Evolutionary conservation across 2,113 vertebrate genomes (phyloP), one percentile per base, ranked within the genome.

Genomic region (Illadopsis cleaveri): DNA sequence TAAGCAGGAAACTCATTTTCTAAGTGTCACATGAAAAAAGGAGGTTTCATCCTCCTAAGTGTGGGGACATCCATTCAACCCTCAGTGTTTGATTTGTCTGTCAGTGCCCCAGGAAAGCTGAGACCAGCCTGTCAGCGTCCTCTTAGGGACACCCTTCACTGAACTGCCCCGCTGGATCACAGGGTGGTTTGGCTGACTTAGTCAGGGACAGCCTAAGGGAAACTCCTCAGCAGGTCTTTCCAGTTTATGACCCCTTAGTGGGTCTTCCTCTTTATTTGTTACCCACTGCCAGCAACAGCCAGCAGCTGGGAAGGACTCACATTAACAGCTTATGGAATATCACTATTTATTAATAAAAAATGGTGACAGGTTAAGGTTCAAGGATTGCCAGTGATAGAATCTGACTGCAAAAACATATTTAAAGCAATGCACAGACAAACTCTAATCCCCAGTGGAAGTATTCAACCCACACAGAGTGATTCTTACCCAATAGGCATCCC

Each of bases 401-500:
- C 61, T 58, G 21, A 27, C 51, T 42, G 31, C 44, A 84, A 64
- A 38, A 84, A 33, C 10, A 10, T 28, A 23, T 40, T 84, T 15
- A 64, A 47, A n/a, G 33, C 40, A 84, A 40, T 28, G 38, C 19
- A 64, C 40, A 56, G 48, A 73, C 28, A 64, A 38, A 64, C 19
- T 23, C 14, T 64, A 38, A 64, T 38, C 40, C 40, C n/a, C 40
- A 73, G 4, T 64, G 48, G 12, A 38, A 47, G 58, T 11, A 38
- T 47, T 64, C 28, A 84, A 28, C n/a, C 35, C n/a, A 40, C 50
- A 56, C 1, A 75, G 19, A 40, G 42, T 47, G n/a, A n/a, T 64
- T 73, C 28, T 56, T n/a, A 23, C 19, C 18, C 40, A 33, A 2
- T 0, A 33, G 37, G 14, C 6, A 2, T 54, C 27, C n/a, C 40